These are phyloP conservation scores for Alectoris magna DNA, from an alignment of 2,797 vertebrate species.

Conservation along the genomic window DNA sequence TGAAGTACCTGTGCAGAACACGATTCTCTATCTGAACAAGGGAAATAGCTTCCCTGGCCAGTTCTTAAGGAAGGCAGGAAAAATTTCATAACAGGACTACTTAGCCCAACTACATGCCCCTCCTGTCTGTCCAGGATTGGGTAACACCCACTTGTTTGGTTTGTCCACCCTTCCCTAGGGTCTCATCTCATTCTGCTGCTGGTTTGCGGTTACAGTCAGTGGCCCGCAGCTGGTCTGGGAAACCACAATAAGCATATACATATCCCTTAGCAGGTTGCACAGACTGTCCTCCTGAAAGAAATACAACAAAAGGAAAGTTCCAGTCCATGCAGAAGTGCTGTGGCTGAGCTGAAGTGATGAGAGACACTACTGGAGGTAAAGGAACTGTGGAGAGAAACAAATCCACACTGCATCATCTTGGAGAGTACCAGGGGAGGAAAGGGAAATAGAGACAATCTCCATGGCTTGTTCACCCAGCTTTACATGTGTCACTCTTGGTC, in stretches of 20 bases:
- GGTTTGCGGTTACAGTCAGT: not conserved
- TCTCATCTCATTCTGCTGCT: not conserved
- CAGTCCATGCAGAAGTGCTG: not conserved
- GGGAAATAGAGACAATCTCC: not conserved
- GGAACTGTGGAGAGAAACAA: not conserved
- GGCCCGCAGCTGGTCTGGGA: not conserved
- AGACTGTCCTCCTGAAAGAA: not conserved
- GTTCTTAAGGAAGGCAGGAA: not conserved
- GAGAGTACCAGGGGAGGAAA: not conserved
- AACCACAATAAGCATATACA: not conserved
- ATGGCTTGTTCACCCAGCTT: not conserved
- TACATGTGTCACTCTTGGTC: not conserved
- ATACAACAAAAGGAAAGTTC: not conserved
- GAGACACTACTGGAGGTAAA: not conserved
- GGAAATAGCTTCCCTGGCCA: not conserved
- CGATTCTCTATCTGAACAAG: not conserved
- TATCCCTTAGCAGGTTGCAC: not conserved
- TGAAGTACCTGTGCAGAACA: not conserved
- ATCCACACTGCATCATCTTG: not conserved
- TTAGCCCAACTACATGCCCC: not conserved
- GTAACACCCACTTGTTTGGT: not conserved
- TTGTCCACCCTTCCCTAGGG: not conserved
- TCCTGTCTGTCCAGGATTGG: not conserved
- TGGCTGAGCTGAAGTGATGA: not conserved
- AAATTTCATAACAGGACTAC: accelerated